Evolutionary conservation across 2,113 vertebrate genomes (phyloP).

Genomic region (Lepus europaeus): DNA sequence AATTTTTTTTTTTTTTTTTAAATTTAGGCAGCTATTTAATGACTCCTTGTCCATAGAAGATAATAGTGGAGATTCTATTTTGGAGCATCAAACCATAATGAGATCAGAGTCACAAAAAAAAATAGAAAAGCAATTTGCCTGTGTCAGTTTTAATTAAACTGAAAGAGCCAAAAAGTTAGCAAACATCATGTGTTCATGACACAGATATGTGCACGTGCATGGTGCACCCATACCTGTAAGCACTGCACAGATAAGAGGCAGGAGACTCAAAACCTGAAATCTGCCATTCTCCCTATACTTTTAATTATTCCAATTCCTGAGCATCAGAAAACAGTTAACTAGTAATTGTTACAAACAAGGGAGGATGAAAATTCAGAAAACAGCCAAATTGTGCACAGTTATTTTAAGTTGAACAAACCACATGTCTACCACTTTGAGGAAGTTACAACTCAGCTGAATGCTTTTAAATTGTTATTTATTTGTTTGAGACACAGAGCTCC

Average conservation of each 20-base stretch:
- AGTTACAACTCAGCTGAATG: not conserved
- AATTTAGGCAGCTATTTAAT: not conserved
- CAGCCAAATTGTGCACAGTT: not conserved
- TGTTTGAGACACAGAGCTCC: too few relatives aligned
- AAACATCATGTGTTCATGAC: not conserved
- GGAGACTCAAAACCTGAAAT: conserved; percentile 12
- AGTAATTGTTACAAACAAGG: conserved; percentile 20
- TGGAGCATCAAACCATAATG: not conserved
- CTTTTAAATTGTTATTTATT: too few relatives aligned
- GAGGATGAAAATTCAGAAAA: conserved; percentile 19
- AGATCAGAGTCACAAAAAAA: not conserved
- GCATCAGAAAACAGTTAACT: conserved; percentile 1
- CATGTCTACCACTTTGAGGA: not conserved
- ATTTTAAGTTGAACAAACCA: conserved; percentile 34
- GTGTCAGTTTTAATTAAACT: not conserved
- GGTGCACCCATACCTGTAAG: not conserved
- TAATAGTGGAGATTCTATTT: not conserved
- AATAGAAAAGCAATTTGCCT: conserved; percentile 19
- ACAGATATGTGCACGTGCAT: not conserved
- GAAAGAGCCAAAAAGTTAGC: conserved; percentile 11
- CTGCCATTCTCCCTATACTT: not conserved
- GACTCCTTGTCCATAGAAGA: conserved; percentile 31
- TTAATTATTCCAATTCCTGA: conserved; percentile 26
- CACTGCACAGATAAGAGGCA: not conserved
- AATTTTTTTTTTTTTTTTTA: not conserved